Conservation (phyloP, 2,113 vertebrate species). For the Ahaetulla prasina region DNA sequence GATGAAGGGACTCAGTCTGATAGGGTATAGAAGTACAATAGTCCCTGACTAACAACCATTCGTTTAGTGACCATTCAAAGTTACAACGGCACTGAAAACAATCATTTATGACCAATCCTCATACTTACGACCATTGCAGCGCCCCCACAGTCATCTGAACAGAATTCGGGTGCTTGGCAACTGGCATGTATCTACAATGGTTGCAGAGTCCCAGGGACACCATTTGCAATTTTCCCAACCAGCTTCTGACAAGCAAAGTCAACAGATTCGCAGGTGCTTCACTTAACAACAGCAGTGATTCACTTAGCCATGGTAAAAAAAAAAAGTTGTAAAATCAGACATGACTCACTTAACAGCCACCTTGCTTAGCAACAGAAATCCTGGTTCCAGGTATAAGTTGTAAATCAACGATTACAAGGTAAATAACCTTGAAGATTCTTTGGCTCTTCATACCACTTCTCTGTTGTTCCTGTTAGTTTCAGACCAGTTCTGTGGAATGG, state of each 20-base stretch:
- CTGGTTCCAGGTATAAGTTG: not conserved
- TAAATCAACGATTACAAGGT: not conserved
- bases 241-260: not conserved
- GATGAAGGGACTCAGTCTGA: not conserved
- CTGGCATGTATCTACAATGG: not conserved
- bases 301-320: not conserved
- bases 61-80: not conserved
- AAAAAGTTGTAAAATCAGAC: not conserved
- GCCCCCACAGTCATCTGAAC: not conserved
- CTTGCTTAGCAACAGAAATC: not conserved
- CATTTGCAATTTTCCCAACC: not conserved
- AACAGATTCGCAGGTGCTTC: not conserved
- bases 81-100: not conserved
- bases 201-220: not conserved
- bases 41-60: not conserved
- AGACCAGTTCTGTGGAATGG: not conserved
- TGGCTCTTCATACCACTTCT: not conserved
- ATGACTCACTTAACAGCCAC: not conserved
- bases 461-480: not conserved
- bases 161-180: not conserved
- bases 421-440: not conserved
- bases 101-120: not conserved
- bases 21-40: not conserved
- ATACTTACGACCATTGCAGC: not conserved
- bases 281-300: not conserved